phyloP scores from a whole-genome alignment of 2,888 invertebrate species.

The Caenorhabditis auriculariae region DNA sequence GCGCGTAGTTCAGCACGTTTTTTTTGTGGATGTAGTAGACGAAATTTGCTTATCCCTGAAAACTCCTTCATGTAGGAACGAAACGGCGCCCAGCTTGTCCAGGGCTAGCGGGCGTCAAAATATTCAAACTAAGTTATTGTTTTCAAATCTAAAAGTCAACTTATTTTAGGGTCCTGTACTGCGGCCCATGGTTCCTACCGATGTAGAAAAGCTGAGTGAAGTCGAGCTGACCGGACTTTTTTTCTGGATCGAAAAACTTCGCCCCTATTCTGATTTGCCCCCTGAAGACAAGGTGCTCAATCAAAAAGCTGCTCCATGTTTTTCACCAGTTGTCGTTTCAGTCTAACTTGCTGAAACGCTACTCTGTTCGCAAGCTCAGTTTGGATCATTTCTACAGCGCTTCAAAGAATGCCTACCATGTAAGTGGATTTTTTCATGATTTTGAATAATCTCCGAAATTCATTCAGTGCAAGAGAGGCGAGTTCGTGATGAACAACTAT shows the following conservation, averaged over 20 bases:
- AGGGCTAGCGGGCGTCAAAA: neutral
- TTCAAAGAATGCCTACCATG: slow-evolving; percentile 45
- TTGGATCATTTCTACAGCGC: slow-evolving; percentile 59
- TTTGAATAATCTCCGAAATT: neutral
- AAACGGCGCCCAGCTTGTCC: too few species aligned
- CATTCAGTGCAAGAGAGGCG: slow-evolving; percentile 33
- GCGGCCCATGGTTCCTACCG: slow-evolving; percentile 48
- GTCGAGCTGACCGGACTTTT: slow-evolving; percentile 55
- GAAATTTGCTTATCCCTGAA: too few species aligned
- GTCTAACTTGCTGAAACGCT: slow-evolving; percentile 42
- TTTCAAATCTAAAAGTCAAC: neutral
- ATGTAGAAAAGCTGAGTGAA: slow-evolving; percentile 50
- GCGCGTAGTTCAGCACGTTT: too few species aligned
- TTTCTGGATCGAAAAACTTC: slow-evolving; percentile 57
- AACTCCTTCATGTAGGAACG: too few species aligned
- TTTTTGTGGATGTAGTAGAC: too few species aligned
- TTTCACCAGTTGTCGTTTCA: slow-evolving; percentile 2
- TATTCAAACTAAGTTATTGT: neutral
- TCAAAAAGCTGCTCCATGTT: neutral
- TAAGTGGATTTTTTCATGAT: slow-evolving; percentile 2
- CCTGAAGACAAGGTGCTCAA: slow-evolving; percentile 32
- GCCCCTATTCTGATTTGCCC: slow-evolving; percentile 43
- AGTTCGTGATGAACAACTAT: slow-evolving; percentile 59
- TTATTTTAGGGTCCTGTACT: slow-evolving; percentile 17
- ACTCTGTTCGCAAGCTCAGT: slow-evolving; percentile 54